phyloP scores from a whole-genome alignment of 2,888 invertebrate genomes.

The Tipula helvola region DNA sequence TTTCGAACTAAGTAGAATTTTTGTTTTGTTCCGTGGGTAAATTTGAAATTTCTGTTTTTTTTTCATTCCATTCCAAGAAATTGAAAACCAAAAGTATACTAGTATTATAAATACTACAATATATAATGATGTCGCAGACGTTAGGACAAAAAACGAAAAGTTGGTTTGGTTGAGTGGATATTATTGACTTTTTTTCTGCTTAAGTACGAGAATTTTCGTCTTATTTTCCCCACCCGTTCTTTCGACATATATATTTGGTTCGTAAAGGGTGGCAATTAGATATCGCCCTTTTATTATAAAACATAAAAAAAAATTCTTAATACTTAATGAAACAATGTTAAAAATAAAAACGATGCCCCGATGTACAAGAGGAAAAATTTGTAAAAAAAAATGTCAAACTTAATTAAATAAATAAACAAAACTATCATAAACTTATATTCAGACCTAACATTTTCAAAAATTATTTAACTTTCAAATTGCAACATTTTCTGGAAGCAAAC shows the following conservation, averaged over 20 bases:
- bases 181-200: background rate
- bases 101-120: background rate
- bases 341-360: background rate
- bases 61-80: background rate
- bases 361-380: background rate
- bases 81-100: background rate
- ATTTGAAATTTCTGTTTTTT: background rate
- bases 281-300: background rate
- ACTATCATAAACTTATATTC: background rate
- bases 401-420: background rate
- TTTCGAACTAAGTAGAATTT: background rate
- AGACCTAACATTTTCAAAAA: background rate
- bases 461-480: background rate
- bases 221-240: background rate
- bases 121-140: background rate
- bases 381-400: background rate
- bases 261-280: background rate
- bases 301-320: background rate
- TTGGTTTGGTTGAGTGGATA: slow-evolving; percentile 4
- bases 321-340: background rate
- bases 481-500: background rate
- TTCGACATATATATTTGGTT: background rate
- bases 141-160: background rate
- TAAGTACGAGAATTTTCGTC: background rate
- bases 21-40: background rate